Conservation (phyloP, 2,888 invertebrate species). For the Aspidapion aeneum region DNA sequence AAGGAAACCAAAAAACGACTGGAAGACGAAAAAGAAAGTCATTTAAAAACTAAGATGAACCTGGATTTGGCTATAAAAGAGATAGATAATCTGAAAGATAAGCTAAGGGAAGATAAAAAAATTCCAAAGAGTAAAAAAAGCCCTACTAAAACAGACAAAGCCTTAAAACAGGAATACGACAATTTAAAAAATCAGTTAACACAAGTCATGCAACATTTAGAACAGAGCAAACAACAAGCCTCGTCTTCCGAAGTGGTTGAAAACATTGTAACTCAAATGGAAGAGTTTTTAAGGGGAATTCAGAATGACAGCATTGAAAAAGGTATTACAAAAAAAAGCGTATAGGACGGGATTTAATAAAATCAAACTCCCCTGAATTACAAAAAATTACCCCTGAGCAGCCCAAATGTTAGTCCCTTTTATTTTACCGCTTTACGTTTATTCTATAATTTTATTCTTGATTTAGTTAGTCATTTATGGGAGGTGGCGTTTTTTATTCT, state of each 20-base stretch:
- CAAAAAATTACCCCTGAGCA: too few species aligned
- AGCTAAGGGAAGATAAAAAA: conserved; percentile 25
- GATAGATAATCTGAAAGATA: conserved; percentile 26
- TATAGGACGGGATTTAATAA: too few species aligned
- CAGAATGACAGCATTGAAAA: conserved; percentile 18
- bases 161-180: conserved; percentile 26
- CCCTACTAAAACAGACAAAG: conserved; percentile 15
- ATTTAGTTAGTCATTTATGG: too few species aligned
- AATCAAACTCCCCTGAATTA: too few species aligned
- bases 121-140: conserved; percentile 13
- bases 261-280: conserved; percentile 23
- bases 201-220: conserved; percentile 26
- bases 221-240: conserved; percentile 7
- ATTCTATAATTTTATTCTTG: too few species aligned
- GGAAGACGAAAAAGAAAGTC: conserved; percentile 22
- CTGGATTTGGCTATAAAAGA: conserved; percentile 27
- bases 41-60: conserved; percentile 23
- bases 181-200: conserved; percentile 27
- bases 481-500: too few species aligned
- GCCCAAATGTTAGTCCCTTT: too few species aligned
- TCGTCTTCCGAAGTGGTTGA: conserved; percentile 12
- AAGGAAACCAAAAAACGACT: conserved; percentile 18
- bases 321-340: too few species aligned
- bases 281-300: conserved; percentile 23
- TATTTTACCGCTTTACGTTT: too few species aligned